Base-by-base conservation (phyloP, 1,140 invertebrate genomes). In the Notospermus geniculatus region DNA sequence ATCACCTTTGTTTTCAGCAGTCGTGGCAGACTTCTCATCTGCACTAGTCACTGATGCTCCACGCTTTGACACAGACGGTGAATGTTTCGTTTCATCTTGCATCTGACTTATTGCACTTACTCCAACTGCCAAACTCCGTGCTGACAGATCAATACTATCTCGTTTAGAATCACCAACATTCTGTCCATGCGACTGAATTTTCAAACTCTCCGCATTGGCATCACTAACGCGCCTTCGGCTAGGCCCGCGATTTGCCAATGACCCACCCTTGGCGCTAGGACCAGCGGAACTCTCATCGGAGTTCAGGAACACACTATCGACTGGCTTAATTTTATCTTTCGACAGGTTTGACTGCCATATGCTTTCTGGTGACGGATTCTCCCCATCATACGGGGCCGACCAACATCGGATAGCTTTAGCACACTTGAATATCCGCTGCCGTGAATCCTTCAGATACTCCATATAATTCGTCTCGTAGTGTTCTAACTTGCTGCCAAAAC, bases 361-460 rank as follows among this genome's bases (percentile, higher is more conserved):
- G 56, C 71, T 69, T 43, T 74, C 69, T 19, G 75, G 74, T 59
- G 80, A 72, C 36, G 85, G 83, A 67, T 80, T 80, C 57, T 85
- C 83, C n/a, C 84, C 87, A 72, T 91, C 86, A 71, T 93, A 94
- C 22, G 82, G 84, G 60, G 86, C 88, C 9, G 85, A 88, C 94
- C 94, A 97, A 54, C 83, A 83, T 0, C 78, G 73, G 71, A 91
- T 93, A 0, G 90, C 90, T 15, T 85, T 79, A 52, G 86, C 84
- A 77, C 90, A 90, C 7, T 86, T 82, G 25, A 85, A 83, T 36
- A 96, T 90, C 74, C 88, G 88, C 67, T 86, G 85, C 61, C 89
- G 83, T 1, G 92, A 91, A 73, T 93, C 91, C 70, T 87, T 87
- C 17, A 96, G 82, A 69, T 84, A 84, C 32, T 84, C 79, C 29